Conservation (phyloP, 2,888 invertebrate species). For the Meteorus cinctellus region DNA sequence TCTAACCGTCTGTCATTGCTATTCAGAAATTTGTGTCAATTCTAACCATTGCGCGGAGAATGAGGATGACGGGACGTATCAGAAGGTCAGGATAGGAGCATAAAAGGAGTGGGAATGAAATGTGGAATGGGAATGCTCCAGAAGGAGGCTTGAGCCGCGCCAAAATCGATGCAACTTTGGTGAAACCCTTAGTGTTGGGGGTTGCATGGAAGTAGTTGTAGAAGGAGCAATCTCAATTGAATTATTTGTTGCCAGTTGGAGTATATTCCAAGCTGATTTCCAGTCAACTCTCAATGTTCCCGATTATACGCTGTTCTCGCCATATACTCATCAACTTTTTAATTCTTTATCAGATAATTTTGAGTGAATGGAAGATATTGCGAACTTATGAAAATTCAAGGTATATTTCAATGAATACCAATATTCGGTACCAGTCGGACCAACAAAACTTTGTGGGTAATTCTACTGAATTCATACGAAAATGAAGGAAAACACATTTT, state of each 20-base stretch:
- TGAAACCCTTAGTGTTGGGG: background rate
- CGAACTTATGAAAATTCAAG: too few species aligned
- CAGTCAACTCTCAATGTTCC: background rate
- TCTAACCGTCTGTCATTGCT: constrained; percentile 46
- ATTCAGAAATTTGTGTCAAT: constrained; percentile 60
- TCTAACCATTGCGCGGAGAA: constrained; percentile 42
- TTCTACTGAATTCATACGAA: too few species aligned
- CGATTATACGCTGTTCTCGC: background rate
- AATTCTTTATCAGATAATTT: too few species aligned
- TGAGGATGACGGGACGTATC: constrained; percentile 27
- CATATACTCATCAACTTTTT: too few species aligned
- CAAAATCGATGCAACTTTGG: constrained; percentile 55
- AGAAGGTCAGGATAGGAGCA: background rate
- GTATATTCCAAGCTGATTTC: background rate
- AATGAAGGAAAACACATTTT: too few species aligned
- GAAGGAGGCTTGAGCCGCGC: constrained; percentile 24
- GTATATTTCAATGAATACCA: too few species aligned
- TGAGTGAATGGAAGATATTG: too few species aligned
- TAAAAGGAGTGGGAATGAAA: constrained; percentile 13
- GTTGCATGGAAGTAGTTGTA: background rate
- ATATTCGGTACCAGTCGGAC: too few species aligned
- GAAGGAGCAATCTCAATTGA: constrained; percentile 1
- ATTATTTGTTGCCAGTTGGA: background rate
- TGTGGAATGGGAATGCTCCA: background rate
- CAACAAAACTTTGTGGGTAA: too few species aligned